Evolutionary conservation across 2,113 vertebrate species (phyloP).

Genomic region (Mastomys natalensis): DNA sequence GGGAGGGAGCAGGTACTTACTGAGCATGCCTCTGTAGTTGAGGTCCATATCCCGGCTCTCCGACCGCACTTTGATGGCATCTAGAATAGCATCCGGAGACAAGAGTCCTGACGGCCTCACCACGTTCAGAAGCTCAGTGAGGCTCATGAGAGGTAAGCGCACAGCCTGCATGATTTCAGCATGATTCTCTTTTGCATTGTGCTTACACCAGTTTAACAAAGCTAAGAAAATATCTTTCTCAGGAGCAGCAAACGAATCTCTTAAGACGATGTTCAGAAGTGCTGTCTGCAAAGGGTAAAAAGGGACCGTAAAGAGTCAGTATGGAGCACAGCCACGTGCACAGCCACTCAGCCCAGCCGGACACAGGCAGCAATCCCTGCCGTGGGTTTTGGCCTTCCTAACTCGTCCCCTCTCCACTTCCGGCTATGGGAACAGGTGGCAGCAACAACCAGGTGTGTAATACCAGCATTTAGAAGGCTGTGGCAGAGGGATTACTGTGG

Average conservation of each 20-base stretch:
- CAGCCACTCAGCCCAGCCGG: not conserved
- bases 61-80: constrained; percentile 97
- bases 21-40: constrained; percentile 98
- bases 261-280: constrained; percentile 92
- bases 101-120: constrained; percentile 95
- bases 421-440: not conserved
- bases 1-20: constrained; percentile 87
- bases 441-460: not conserved
- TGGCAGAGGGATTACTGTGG: not conserved
- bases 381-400: not conserved
- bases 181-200: constrained; percentile 92
- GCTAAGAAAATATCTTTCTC: constrained; percentile 99
- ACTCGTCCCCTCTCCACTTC: not conserved
- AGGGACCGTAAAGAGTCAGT: constrained; percentile 6
- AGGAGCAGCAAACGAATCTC: constrained; percentile 96
- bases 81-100: constrained; percentile 96
- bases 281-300: constrained; percentile 88
- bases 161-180: constrained; percentile 96
- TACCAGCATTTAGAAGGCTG: not conserved
- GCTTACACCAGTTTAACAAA: constrained; percentile 95
- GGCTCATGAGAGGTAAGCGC: constrained; percentile 97
- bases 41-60: constrained; percentile 99
- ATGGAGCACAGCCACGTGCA: not conserved
- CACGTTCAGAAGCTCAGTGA: constrained; percentile 97
- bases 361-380: not conserved